Base-by-base conservation (phyloP, 2,888 invertebrate genomes). In the Ramazzottius varieornatus region DNA sequence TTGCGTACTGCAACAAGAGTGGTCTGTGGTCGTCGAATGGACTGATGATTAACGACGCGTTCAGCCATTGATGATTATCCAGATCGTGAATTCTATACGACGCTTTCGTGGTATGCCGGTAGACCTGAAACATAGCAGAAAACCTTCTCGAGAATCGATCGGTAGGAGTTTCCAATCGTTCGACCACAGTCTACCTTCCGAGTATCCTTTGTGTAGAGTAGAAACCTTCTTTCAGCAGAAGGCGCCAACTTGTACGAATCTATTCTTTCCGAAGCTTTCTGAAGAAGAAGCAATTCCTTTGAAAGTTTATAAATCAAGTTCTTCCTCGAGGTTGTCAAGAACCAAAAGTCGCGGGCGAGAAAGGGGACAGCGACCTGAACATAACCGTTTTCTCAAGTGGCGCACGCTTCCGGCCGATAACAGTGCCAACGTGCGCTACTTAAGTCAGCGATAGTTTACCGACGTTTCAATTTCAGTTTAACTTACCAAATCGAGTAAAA, bases 91-190 rank as follows among this genome's bases (percentile, higher is more conserved):
- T 24, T 29, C 29, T 13, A 24, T 54, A 54, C 4, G 24, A 54
- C 16, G 54, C 54, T 54, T 54, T 54, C 20, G 8, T 16, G 8
- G 54, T 54, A 29, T 54, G 54, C 54, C 54, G 13, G 29, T 54
- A 54, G 29, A 54, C 54, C 54, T 54, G 54, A 54, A 54, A 54
- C n/a, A n/a, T n/a, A n/a, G n/a, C n/a, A n/a, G n/a, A n/a, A n/a
- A n/a, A n/a, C n/a, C n/a, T n/a, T n/a, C n/a, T n/a, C n/a, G n/a
- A n/a, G n/a, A n/a, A n/a, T n/a, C n/a, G n/a, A n/a, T n/a, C n/a
- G n/a, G n/a, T n/a, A n/a, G n/a, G n/a, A n/a, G n/a, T n/a, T n/a
- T n/a, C n/a, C n/a, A n/a, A 40, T 40, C 20, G 20, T 20, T 40
- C 8, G 40, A 8, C 40, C 40, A 40, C 40, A 40, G 40, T 40